Evolutionary conservation across 2,797 vertebrate species (phyloP), one percentile per base, ranked within the genome.

Genomic region (Sebastes elongatus): DNA sequence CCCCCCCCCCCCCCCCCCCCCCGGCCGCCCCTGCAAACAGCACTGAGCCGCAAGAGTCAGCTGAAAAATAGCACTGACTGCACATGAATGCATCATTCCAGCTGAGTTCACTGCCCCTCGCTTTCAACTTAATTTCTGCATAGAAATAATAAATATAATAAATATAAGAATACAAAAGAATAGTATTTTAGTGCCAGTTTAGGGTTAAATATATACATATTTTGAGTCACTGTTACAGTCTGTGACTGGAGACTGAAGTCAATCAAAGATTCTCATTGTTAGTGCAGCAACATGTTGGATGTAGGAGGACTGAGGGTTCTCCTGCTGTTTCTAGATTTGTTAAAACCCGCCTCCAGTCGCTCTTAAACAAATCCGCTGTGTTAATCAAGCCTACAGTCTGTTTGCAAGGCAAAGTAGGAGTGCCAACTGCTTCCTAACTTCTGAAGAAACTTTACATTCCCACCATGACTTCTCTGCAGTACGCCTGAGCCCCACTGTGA

Each of bases 391-490:
- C 67, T 38, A 32, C 10, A 10, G 71, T 84, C 79, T 81, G 86
- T 94, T 94, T 94, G 90, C 86, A 80, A 92, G 83, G 80, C 90
- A 94, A 93, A 93, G 76, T 6, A 88, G 84, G 76, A 76, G 74
- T 6, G 73, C 68, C 63, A 33, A 84, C 73, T 71, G 81, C 87
- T 63, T 75, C 76, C 52, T 23, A 60, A 72, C 52, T 74, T 80
- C 55, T 55, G 16, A 53, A 67, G 52, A 83, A 87, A 88, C 85
- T 79, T 84, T 74, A 49, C 61, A 68, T 55, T 18, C 64, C 71
- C 25, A 18, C 61, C 33, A 75, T 38, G 71, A 76, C 66, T 74
- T 80, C 80, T 78, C 84, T 73, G 79, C 71, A 75, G 76, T 20
- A 10, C 60, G 71, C 69, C 76, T 78, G 65, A 84, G 49, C 63